These are phyloP conservation scores for Bolborhynchus lineola DNA, from an alignment of 2,113 vertebrate species.

Conservation along the genomic window DNA sequence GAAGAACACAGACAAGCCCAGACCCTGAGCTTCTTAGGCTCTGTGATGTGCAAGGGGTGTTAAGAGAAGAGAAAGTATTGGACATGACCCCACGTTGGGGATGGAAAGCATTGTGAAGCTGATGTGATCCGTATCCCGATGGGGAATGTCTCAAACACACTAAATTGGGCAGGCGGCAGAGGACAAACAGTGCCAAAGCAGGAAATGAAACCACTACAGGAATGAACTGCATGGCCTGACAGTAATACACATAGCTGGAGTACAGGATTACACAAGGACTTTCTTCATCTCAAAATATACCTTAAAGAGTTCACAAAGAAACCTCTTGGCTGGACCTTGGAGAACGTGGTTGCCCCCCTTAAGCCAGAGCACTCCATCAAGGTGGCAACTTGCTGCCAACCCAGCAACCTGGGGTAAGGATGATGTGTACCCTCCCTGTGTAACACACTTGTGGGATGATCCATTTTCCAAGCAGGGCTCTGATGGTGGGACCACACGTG, in stretches of 20 bases:
- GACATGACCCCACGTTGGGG: neutral
- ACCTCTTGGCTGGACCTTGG: neutral
- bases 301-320: neutral
- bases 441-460: neutral
- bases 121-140: neutral
- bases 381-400: neutral
- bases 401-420: neutral
- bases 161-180: neutral
- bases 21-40: neutral
- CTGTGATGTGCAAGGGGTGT: neutral
- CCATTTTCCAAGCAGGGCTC: neutral
- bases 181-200: neutral
- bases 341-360: neutral
- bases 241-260: neutral
- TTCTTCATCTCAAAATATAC: neutral
- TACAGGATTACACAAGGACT: neutral
- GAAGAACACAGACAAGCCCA: neutral
- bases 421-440: no score
- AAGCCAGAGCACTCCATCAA: neutral
- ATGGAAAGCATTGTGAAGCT: neutral
- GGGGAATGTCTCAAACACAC: neutral
- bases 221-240: neutral
- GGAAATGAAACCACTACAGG: neutral
- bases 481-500: fast-evolving
- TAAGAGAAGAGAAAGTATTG: neutral